These are phyloP conservation scores for Steinernema khuongi DNA, from an alignment of 1,140 invertebrate species.

Conservation along the genomic window DNA sequence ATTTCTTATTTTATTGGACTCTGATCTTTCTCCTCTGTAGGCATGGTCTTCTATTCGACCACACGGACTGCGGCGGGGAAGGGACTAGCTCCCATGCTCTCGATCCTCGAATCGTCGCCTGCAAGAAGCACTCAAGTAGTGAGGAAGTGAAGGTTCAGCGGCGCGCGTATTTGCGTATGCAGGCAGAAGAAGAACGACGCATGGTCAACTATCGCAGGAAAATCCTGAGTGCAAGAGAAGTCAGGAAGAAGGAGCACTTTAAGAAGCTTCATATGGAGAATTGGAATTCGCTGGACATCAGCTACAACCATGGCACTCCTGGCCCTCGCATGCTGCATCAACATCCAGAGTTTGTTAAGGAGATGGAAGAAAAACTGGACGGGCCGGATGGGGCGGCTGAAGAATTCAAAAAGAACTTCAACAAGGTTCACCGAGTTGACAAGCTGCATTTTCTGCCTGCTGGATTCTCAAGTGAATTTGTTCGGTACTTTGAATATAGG, in stretches of 20 bases:
- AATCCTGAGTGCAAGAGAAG: background rate
- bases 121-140: background rate
- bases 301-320: background rate
- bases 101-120: background rate
- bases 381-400: background rate
- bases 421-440: background rate
- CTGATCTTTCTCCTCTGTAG: background rate
- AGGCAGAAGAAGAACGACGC: background rate
- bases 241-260: background rate
- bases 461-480: background rate
- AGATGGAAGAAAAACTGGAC: background rate
- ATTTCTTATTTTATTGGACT: background rate
- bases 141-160: background rate
- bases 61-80: background rate
- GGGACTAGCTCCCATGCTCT: background rate
- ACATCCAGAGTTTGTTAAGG: background rate
- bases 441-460: background rate
- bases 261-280: background rate
- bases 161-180: background rate
- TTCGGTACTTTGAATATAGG: background rate
- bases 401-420: background rate
- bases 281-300: slow-evolving; percentile 1
- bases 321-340: background rate
- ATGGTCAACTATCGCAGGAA: slow-evolving; percentile 4
- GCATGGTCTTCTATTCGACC: background rate